Base-by-base conservation (phyloP, 2,113 vertebrate genomes). In the Syngnathus scovelli region DNA sequence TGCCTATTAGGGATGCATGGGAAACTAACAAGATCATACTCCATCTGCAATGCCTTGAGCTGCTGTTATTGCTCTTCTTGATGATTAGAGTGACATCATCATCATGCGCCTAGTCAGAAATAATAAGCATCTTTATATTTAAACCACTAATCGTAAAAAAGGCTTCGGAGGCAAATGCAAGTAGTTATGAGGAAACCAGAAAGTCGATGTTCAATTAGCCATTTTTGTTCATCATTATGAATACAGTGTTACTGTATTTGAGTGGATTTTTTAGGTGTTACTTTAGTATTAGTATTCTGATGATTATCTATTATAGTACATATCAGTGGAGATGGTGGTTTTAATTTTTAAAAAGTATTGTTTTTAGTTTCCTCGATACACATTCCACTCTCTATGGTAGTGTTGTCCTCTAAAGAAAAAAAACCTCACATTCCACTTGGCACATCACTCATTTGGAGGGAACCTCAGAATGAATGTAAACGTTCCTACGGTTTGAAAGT, bases 1-100 rank as follows among this genome's bases (percentile, higher is more conserved):
- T 89, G 80, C 90, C 89, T 86, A 92, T 93, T 92, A 90, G 83
- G 81, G 90, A 92, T 88, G 87, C 87, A 86, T 86, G 69, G 79
- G 83, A 89, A 89, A 88, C 87, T 85, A 79, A 61, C 86, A 79
- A 88, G 91, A 93, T 92, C 88, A 92, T 88, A 88, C 82, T 90
- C 83, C 86, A 87, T 88, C 87, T 90, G 88, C 86, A 88, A 69
- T 71, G 79, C 78, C 70, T 69, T 74, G 63, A 75, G n/a, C 19
- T 39, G 64, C 56, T 27, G 13, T 58, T 55, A 63, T 68, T 74
- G 55, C 52, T 44, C 66, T 21, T 61, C 58, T 64, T 56, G n/a
- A 44, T 23, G 37, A 66, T 69, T 13, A 33, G 6, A 58, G 27
- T 58, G 55, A 58, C 55, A 58, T 58, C 55, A 58, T 58, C 55